These are phyloP conservation scores for Atethmia centrago DNA, from an alignment of 2,888 invertebrate species.

Conservation along the genomic window DNA sequence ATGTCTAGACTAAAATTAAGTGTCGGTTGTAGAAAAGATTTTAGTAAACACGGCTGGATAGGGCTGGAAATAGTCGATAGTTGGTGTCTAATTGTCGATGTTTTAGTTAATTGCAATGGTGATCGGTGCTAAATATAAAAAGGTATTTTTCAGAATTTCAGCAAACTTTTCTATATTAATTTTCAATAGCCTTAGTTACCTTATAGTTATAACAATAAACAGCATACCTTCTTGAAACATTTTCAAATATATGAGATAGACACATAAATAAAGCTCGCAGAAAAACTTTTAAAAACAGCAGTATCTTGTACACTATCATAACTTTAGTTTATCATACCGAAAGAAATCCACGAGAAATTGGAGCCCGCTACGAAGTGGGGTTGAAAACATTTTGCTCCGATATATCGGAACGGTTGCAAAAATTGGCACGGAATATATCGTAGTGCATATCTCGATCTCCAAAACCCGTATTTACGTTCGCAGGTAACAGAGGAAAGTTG, in stretches of 20 bases:
- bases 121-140: neutral
- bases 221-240: neutral
- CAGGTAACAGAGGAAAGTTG: constrained; percentile 83
- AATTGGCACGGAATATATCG: constrained; percentile 79
- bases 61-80: constrained; percentile 30
- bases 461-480: constrained; percentile 83
- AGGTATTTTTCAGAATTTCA: neutral
- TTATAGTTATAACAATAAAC: neutral
- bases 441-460: constrained; percentile 78
- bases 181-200: neutral
- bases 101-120: neutral
- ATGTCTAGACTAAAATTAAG: constrained; percentile 66
- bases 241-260: constrained; percentile 11
- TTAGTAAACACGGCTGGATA: constrained; percentile 41
- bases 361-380: constrained; percentile 48
- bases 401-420: constrained; percentile 69
- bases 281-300: constrained; percentile 52
- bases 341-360: constrained; percentile 64
- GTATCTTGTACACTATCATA: constrained; percentile 59
- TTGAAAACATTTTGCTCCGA: constrained; percentile 64
- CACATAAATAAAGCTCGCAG: constrained; percentile 14
- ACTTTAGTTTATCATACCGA: constrained; percentile 59
- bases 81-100: constrained; percentile 8
- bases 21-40: constrained; percentile 49
- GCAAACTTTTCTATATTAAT: too few relatives aligned